A percentile compares a stretch with the other conserved stretches of the same genome.
Conservation (phyloP, 2,888 invertebrate genomes). For the Heteromurus nitidus region DNA sequence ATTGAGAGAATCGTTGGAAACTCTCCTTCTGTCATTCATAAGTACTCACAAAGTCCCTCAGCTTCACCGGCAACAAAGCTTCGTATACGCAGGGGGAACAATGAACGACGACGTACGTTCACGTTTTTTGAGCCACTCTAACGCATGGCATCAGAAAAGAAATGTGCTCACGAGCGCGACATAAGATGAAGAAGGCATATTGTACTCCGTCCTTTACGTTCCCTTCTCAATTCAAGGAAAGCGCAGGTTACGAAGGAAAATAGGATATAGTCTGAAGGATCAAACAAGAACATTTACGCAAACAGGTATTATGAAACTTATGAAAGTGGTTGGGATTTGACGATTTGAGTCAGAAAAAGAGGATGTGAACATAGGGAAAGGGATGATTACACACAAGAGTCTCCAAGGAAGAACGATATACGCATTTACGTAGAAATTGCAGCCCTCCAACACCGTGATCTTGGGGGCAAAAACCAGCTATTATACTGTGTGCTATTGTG, state of each 20-base stretch:
- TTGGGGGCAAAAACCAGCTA: background rate
- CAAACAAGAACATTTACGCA: too few relatives aligned
- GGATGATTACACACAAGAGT: background rate
- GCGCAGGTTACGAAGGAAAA: background rate
- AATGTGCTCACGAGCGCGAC: background rate
- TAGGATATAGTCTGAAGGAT: background rate
- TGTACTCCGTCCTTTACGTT: too few relatives aligned
- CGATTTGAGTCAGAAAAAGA: too few relatives aligned
- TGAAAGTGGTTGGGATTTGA: too few relatives aligned
- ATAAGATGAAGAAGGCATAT: too few relatives aligned
- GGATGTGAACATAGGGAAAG: background rate
- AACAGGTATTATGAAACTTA: too few relatives aligned
- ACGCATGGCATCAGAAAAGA: background rate
- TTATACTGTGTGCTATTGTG: background rate
- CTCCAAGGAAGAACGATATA: background rate
- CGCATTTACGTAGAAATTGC: too few relatives aligned
- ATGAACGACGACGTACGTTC: too few relatives aligned
- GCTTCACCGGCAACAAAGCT: background rate
- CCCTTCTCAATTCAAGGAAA: conserved; percentile 12
- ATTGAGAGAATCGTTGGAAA: conserved; percentile 60
- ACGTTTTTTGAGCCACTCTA: background rate
- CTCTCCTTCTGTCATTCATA: conserved; percentile 46
- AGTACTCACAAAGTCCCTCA: conserved; percentile 19
- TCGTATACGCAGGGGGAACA: background rate
- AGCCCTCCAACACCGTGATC: background rate